A percentile compares a stretch with the other conserved stretches of the same genome.
These are phyloP conservation scores for Biston betularia DNA, from an alignment of 2,888 invertebrate species.

Conservation along the genomic window DNA sequence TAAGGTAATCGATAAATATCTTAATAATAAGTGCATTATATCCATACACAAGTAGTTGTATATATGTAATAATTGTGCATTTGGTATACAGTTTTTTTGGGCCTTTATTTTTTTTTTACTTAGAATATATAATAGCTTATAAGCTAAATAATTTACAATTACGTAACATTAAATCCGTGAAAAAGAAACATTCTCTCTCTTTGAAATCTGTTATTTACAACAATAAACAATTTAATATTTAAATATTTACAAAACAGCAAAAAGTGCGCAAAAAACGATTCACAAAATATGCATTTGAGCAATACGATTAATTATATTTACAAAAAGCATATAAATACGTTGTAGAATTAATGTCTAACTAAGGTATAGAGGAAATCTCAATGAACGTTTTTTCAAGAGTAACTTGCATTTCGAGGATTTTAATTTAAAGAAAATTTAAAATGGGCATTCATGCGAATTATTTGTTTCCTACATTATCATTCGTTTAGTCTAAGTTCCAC, in stretches of 20 bases:
- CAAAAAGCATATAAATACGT: constrained; percentile 73
- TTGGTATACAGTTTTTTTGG: constrained; percentile 80
- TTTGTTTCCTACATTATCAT: constrained; percentile 30
- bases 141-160: constrained; percentile 43
- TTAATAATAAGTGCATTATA: constrained; percentile 64
- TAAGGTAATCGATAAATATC: constrained; percentile 61
- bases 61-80: constrained; percentile 80
- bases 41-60: constrained; percentile 67
- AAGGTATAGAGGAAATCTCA: constrained; percentile 40
- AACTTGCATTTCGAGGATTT: constrained; percentile 29
- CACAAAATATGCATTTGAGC: constrained; percentile 86
- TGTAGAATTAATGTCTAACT: constrained; percentile 47
- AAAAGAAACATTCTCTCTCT: constrained; percentile 70
- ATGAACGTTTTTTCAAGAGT: constrained; percentile 32
- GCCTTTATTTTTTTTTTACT: constrained; percentile 77
- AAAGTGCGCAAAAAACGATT: constrained; percentile 85
- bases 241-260: constrained; percentile 81
- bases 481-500: constrained; percentile 48
- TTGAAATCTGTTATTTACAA: constrained; percentile 62
- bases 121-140: constrained; percentile 60
- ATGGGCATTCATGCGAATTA: constrained; percentile 12
- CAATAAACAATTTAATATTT: constrained; percentile 62
- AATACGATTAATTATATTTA: constrained; percentile 82
- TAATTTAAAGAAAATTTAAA: constrained; percentile 27
- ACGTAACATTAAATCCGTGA: constrained; percentile 43